Evolutionary conservation across 2,797 vertebrate species (phyloP), one percentile per base, ranked within the genome.

Genomic region (Coregonus ussuriensis): DNA sequence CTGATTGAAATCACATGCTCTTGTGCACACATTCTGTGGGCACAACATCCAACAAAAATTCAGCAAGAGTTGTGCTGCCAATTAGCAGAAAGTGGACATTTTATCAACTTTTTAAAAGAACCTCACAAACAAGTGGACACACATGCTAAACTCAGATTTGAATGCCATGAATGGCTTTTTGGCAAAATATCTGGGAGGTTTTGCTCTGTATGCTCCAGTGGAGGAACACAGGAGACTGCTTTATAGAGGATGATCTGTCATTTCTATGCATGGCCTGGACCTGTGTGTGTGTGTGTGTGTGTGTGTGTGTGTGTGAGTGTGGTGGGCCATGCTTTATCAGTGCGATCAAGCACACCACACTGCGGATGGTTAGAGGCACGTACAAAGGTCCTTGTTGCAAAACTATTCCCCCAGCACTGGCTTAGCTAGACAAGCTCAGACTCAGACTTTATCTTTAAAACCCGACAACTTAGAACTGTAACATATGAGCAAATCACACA

Each of bases 181-280:
- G 3, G 83, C 71, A 80, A 83, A 25, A 83, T 80, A 89, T 88
- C 83, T 86, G 68, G 51, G 83, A 82, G 79, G 79, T 9, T 31
- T 63, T 81, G 82, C 72, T 84, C 85, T 79, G 79, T 82, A 56
- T 67, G 82, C 86, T 81, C 85, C 78, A 85, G 73, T 84, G 80
- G 86, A 88, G 85, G 86, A 85, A 87, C 82, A 84, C 29, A 54
- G 88, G 81, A 79, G 78, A 76, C 80, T 1, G 81, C 75, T 82
- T 89, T 83, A 79, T 65, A 84, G 82, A 82, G 87, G 88, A 91
- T 92, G 92, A 95, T 92, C 92, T 89, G 84, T 87, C 83, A 93
- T 93, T 93, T 89, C 87, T 87, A 94, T 94, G 92, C 93, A 90
- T 73, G 82, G 84, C 78, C 91, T 93, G 91, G 82, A 21, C 81